Evolutionary conservation across 2,888 invertebrate genomes (phyloP).

Genomic region (Papilio demoleus): DNA sequence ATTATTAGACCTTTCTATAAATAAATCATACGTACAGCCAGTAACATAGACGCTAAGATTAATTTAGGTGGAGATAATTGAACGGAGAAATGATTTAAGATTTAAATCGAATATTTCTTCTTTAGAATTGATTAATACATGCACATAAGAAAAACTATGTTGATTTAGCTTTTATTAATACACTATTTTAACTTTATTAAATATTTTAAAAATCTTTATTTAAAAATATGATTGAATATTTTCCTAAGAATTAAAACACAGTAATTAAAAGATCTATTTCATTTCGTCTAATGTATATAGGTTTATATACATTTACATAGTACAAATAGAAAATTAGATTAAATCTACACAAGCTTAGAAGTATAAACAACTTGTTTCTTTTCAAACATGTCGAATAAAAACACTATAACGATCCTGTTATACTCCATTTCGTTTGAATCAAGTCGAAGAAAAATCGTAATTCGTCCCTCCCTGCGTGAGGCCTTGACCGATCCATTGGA

Average conservation of each 20-base stretch:
- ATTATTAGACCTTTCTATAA: conserved; percentile 19
- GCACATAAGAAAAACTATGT: no score
- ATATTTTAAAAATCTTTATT: not conserved
- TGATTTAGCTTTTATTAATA: no score
- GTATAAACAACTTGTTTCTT: not conserved
- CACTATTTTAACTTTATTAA: no score
- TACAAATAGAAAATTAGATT: not conserved
- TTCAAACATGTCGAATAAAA: conserved; percentile 4
- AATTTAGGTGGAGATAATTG: not conserved
- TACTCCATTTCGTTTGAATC: conserved; percentile 13
- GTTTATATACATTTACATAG: not conserved
- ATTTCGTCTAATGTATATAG: not conserved
- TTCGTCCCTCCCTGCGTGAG: not conserved
- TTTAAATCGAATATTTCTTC: not conserved
- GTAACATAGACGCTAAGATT: not conserved
- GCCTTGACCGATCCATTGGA: conserved; percentile 16
- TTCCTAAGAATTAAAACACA: not conserved
- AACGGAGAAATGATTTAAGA: not conserved
- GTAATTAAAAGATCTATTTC: not conserved
- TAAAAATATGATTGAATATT: not conserved
- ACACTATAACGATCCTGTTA: conserved; percentile 18
- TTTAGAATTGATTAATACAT: no score
- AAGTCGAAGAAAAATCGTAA: not conserved
- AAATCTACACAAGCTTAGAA: not conserved
- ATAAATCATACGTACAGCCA: conserved; percentile 2